phyloP scores from a whole-genome alignment of 2,113 vertebrate genomes.

The Eulemur rufifrons region DNA sequence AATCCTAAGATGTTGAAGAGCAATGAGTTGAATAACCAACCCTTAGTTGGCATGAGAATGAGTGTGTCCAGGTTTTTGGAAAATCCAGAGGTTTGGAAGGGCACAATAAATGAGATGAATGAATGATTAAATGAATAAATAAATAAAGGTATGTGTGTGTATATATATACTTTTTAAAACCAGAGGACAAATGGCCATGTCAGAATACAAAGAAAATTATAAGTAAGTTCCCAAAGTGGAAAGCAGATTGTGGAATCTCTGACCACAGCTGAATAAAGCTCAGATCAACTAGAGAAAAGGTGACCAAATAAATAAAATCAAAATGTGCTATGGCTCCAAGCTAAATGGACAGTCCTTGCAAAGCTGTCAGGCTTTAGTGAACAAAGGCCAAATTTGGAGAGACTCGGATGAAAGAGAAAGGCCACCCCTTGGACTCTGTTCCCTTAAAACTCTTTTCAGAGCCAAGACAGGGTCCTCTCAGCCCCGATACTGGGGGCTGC shows the following conservation, averaged over 20 bases:
- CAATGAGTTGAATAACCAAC: neutral
- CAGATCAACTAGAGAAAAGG: neutral
- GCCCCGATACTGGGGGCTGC: no score
- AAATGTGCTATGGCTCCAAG: neutral
- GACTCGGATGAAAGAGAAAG: neutral
- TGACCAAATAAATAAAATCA: neutral
- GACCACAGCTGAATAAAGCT: neutral
- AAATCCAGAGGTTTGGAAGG: neutral
- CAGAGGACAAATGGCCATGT: neutral
- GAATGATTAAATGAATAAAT: neutral
- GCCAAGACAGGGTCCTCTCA: neutral
- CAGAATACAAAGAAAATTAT: neutral
- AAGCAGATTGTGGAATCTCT: neutral
- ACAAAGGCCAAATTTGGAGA: neutral
- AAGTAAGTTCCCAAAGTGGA: neutral
- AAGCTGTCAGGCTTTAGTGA: neutral
- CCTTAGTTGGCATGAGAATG: neutral
- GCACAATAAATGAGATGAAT: neutral
- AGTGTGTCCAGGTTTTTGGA: neutral
- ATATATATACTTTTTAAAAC: neutral
- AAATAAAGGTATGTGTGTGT: neutral
- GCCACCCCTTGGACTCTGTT: accelerated
- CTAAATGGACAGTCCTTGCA: neutral
- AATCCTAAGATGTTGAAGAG: neutral
- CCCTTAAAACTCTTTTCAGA: neutral